Percentiles rank a stretch among this genome's conserved stretches.
These are phyloP conservation scores for Aspidiotus destructor DNA, from an alignment of 2,888 invertebrate genomes.

Conservation along the genomic window DNA sequence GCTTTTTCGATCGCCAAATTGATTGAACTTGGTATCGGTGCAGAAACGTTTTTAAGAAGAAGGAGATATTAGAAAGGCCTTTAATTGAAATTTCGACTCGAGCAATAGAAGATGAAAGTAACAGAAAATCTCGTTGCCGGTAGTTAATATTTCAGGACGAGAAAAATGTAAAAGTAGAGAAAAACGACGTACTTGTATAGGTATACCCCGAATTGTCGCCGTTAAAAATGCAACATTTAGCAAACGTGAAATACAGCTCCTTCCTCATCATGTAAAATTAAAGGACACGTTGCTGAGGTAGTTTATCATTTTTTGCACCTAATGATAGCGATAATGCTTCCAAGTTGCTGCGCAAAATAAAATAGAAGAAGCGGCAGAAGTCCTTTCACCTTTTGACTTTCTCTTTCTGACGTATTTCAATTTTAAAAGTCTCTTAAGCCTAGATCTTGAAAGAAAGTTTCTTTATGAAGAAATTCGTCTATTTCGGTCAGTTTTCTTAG, in stretches of 20 bases:
- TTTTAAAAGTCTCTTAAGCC: too few species aligned
- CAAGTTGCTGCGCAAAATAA: constrained; percentile 21
- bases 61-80: too few species aligned
- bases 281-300: constrained; percentile 9
- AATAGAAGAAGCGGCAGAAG: not conserved
- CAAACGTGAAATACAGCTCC: constrained; percentile 27
- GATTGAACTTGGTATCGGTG: too few species aligned
- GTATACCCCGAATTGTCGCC: constrained; percentile 16
- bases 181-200: too few species aligned
- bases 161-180: not conserved
- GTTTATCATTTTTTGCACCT: constrained; percentile 9
- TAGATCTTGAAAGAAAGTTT: too few species aligned
- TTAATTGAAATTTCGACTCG: too few species aligned
- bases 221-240: constrained; percentile 28
- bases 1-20: too few species aligned
- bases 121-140: not conserved
- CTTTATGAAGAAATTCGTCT: too few species aligned
- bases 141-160: not conserved
- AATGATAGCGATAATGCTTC: constrained; percentile 25
- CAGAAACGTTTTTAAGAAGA: too few species aligned
- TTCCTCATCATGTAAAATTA: constrained; percentile 24
- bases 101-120: not conserved
- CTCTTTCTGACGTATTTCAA: not conserved
- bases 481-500: too few species aligned
- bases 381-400: not conserved